A percentile compares a stretch with the other conserved stretches of the same genome.
Evolutionary conservation across 2,797 vertebrate genomes (phyloP).

Genomic region (Callimico goeldii): DNA sequence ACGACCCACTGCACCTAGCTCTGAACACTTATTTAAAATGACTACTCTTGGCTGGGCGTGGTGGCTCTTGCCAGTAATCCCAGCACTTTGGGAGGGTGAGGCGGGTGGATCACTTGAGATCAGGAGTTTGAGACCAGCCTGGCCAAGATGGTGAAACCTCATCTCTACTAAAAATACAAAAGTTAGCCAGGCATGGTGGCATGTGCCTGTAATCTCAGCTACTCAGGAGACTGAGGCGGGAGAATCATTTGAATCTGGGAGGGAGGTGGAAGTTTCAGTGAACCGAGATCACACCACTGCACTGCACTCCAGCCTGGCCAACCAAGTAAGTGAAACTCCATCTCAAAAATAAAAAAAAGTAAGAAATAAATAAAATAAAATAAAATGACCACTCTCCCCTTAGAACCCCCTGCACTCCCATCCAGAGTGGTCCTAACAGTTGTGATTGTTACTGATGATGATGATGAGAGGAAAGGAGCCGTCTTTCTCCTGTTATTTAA

Average conservation of each 20-base stretch:
- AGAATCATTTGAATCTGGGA: neutral
- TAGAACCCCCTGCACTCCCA: neutral
- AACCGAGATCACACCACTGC: neutral
- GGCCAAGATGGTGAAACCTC: neutral
- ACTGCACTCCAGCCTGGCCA: neutral
- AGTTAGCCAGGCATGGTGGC: neutral
- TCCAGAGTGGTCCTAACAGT: neutral
- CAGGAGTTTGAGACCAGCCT: neutral
- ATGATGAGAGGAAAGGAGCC: neutral
- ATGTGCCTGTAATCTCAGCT: neutral
- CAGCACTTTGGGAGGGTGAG: neutral
- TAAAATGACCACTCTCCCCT: neutral
- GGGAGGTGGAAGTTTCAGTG: neutral
- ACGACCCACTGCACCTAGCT: neutral
- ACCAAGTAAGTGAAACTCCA: neutral
- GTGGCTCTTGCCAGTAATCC: neutral
- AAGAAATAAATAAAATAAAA: neutral
- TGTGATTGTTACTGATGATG: neutral
- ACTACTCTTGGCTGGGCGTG: neutral
- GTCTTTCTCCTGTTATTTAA: neutral
- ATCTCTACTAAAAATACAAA: neutral
- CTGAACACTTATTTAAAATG: neutral
- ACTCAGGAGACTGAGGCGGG: neutral
- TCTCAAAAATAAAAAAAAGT: neutral
- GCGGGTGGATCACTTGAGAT: fast-evolving